Conservation (phyloP, 1,140 invertebrate genomes). For the Hestina assimilis region DNA sequence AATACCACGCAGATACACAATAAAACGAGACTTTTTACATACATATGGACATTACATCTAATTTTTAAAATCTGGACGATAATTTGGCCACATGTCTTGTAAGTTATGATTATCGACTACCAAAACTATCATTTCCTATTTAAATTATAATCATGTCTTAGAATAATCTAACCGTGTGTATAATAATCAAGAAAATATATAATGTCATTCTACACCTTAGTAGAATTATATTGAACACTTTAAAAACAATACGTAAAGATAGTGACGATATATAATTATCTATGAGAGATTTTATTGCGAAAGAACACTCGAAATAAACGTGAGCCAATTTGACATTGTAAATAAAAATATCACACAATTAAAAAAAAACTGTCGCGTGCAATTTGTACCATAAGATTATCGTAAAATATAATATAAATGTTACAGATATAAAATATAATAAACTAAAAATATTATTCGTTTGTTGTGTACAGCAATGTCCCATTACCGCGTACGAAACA, state of each 20-base stretch:
- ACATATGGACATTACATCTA: slow-evolving; percentile 37
- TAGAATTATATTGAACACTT: slow-evolving; percentile 15
- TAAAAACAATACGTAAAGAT: slow-evolving; percentile 11
- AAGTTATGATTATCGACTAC: slow-evolving; percentile 34
- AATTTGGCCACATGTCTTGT: slow-evolving; percentile 73
- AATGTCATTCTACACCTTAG: slow-evolving; percentile 4
- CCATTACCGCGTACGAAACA: slow-evolving; percentile 9
- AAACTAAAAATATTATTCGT: slow-evolving; percentile 3
- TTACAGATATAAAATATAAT: slow-evolving; percentile 9
- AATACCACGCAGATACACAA: background rate
- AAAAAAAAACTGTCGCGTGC: slow-evolving; percentile 14
- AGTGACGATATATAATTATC: background rate
- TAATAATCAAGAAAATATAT: slow-evolving; percentile 40
- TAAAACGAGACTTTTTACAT: slow-evolving; percentile 20
- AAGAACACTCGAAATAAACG: background rate
- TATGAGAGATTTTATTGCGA: background rate
- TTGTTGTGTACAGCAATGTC: background rate
- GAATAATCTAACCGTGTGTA: too few relatives aligned
- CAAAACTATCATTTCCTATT: slow-evolving; percentile 29
- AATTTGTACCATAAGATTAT: slow-evolving; percentile 69
- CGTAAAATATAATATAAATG: slow-evolving; percentile 48
- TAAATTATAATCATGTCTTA: slow-evolving; percentile 23
- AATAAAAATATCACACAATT: slow-evolving; percentile 19
- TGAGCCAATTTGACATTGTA: background rate
- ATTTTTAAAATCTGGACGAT: slow-evolving; percentile 62